These are phyloP conservation scores for Galbula dea DNA, from an alignment of 2,113 vertebrate genomes.

Conservation along the genomic window DNA sequence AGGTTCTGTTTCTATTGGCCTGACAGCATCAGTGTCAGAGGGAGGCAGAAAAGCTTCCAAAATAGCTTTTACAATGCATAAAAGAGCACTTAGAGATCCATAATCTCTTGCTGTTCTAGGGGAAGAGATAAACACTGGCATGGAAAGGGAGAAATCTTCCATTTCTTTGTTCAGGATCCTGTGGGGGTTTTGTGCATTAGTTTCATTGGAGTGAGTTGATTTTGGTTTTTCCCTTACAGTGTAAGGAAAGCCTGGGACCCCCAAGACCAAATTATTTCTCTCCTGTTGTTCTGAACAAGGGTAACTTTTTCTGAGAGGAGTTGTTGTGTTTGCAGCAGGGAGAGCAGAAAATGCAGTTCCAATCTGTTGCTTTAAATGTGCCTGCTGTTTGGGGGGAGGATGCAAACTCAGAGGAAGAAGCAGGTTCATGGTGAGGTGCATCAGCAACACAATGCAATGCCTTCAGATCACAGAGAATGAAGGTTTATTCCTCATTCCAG, in stretches of 20 bases:
- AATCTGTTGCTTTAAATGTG: background rate
- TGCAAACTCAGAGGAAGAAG: background rate
- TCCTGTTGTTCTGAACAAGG: background rate
- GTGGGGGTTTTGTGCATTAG: background rate
- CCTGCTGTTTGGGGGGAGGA: background rate
- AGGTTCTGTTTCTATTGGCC: background rate
- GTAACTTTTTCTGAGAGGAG: background rate
- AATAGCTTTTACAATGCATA: background rate
- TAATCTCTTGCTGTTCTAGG: background rate
- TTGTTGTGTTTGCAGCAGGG: fast-evolving
- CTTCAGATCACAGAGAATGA: background rate
- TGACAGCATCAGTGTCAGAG: background rate
- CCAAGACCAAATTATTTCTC: background rate
- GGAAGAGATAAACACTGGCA: background rate
- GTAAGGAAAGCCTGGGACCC: background rate
- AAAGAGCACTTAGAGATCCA: background rate
- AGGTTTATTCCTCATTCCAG: background rate
- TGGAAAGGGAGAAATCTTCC: background rate
- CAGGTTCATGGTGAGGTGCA: background rate
- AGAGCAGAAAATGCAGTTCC: background rate
- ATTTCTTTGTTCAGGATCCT: background rate
- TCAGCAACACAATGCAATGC: background rate
- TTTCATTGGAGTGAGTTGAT: background rate
- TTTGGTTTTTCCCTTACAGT: background rate
- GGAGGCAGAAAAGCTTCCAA: background rate